These are phyloP conservation scores for Pao palembangensis DNA, from an alignment of 2,113 vertebrate genomes.

Conservation along the genomic window DNA sequence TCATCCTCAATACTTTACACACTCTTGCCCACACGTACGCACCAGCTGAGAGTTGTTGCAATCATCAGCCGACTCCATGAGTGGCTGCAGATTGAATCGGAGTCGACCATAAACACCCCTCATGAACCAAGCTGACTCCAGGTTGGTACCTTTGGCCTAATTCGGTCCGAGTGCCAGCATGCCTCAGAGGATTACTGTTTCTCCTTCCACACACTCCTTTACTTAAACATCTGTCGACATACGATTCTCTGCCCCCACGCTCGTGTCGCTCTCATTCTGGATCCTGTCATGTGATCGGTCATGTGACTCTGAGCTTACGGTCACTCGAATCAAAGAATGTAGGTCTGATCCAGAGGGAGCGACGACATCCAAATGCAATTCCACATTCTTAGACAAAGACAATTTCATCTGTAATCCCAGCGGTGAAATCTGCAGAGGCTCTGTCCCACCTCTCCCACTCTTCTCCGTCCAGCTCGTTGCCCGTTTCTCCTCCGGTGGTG, in stretches of 20 bases:
- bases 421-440: background rate
- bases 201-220: constrained; percentile 12
- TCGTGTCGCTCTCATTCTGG: background rate
- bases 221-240: background rate
- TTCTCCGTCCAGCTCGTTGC: constrained; percentile 76
- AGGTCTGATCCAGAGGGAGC: constrained; percentile 47
- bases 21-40: too few species aligned
- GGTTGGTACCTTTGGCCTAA: constrained; percentile 59
- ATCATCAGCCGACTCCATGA: too few species aligned
- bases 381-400: constrained; percentile 19
- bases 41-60: too few species aligned
- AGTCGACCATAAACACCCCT: constrained; percentile 20
- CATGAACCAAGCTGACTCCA: constrained; percentile 19
- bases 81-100: too few species aligned
- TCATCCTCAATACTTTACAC: background rate
- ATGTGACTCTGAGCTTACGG: constrained; percentile 1
- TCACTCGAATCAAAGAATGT: constrained; percentile 33
- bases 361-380: constrained; percentile 16
- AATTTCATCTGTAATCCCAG: constrained; percentile 32
- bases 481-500: constrained; percentile 82
- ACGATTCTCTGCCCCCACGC: background rate
- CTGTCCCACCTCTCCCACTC: constrained; percentile 76
- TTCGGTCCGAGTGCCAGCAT: constrained; percentile 56
- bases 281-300: constrained; percentile 8
- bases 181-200: constrained; percentile 66